Evolutionary conservation across 2,113 vertebrate species (phyloP).

Genomic region (Pygathrix nemaeus): DNA sequence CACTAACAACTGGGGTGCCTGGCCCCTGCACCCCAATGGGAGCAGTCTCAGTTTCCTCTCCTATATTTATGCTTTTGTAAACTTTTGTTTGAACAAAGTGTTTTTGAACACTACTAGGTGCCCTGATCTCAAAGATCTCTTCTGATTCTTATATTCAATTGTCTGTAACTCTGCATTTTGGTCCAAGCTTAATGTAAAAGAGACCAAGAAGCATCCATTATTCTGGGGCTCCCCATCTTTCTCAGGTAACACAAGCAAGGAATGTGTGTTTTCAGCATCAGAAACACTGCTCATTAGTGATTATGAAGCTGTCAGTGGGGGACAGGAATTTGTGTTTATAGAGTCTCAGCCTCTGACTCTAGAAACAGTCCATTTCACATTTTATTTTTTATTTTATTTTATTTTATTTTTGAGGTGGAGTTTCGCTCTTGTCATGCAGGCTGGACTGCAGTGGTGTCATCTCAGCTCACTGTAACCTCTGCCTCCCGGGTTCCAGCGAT

Average conservation of each 20-base stretch:
- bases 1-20: background rate
- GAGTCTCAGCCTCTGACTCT: background rate
- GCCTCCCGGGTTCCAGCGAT: too few relatives aligned
- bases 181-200: background rate
- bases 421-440: too few relatives aligned
- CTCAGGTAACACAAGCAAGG: background rate
- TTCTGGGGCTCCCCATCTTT: background rate
- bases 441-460: too few relatives aligned
- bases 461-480: too few relatives aligned
- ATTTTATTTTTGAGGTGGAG: too few relatives aligned
- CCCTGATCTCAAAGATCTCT: background rate
- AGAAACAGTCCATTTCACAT: background rate
- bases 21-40: too few relatives aligned
- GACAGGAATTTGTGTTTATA: background rate
- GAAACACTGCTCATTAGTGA: accelerated
- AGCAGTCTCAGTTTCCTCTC: background rate
- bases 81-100: background rate
- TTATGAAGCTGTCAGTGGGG: background rate
- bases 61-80: background rate
- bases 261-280: background rate
- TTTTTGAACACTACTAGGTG: background rate
- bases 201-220: background rate
- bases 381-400: too few relatives aligned
- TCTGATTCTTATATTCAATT: background rate
- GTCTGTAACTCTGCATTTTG: background rate